phyloP scores from a whole-genome alignment of 2,113 vertebrate species.

The Megaceryle maxima region DNA sequence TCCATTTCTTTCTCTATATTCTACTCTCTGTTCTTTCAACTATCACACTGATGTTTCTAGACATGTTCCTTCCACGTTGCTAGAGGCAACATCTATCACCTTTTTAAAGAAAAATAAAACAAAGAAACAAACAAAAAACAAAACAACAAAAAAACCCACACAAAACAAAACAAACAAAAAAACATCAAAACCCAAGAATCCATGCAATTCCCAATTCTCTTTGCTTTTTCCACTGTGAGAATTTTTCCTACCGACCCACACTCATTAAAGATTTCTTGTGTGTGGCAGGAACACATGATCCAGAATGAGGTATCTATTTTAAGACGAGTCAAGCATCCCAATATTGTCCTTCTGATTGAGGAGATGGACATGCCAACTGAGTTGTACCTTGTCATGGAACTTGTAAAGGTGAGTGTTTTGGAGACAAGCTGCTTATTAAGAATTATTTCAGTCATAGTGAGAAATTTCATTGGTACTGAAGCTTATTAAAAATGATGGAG shows the following conservation, averaged over 20 bases:
- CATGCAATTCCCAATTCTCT: neutral
- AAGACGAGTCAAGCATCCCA: slow-evolving; percentile 95
- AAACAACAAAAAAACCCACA: no score
- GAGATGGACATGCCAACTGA: slow-evolving; percentile 94
- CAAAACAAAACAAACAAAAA: no score
- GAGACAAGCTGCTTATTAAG: neutral
- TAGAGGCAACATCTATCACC: neutral
- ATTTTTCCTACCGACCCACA: neutral
- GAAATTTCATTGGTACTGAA: neutral
- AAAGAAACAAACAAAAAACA: neutral
- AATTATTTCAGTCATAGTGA: neutral
- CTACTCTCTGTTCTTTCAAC: neutral
- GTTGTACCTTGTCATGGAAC: slow-evolving; percentile 96
- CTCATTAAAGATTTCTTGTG: slow-evolving; percentile 1
- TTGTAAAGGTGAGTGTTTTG: slow-evolving; percentile 88
- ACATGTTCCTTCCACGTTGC: neutral
- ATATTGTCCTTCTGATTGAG: slow-evolving; percentile 96
- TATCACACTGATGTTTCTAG: neutral
- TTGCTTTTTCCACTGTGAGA: neutral
- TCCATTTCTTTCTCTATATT: neutral
- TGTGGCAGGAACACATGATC: slow-evolving; percentile 94
- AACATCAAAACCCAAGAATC: neutral
- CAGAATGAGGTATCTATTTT: slow-evolving; percentile 97
- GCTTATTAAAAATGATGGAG: neutral
- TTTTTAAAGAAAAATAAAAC: neutral